phyloP scores from a whole-genome alignment of 2,797 vertebrate species.

The Lateolabrax maculatus region DNA sequence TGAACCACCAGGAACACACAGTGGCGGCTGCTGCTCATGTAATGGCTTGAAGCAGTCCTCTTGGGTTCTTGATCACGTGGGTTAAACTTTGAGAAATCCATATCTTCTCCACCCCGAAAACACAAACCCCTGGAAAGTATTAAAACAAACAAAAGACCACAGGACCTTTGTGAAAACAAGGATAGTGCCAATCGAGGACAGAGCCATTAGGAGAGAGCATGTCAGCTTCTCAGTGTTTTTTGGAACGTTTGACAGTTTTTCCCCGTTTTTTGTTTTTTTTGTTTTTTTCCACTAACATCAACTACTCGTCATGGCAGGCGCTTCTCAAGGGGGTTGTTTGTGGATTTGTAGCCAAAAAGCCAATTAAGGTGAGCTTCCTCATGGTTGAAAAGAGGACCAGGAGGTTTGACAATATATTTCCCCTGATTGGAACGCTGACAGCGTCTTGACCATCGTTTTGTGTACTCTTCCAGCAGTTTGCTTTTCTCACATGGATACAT shows the following conservation, averaged over 20 bases:
- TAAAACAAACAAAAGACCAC: conserved; percentile 73
- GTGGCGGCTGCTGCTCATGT: conserved; percentile 39
- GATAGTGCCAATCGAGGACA: conserved; percentile 61
- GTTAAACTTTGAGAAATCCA: conserved; percentile 53
- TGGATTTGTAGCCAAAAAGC: conserved; percentile 49
- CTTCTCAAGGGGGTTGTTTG: conserved; percentile 38
- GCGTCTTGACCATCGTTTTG: conserved; percentile 24
- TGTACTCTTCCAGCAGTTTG: conserved; percentile 8
- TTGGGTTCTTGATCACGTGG: conserved; percentile 41
- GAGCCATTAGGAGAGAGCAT: conserved; percentile 49
- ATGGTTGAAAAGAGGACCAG: conserved; percentile 18
- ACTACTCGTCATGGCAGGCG: conserved; percentile 18
- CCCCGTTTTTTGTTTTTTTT: neutral
- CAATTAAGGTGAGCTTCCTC: conserved; percentile 52
- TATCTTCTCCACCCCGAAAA: conserved; percentile 65
- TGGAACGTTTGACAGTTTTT: conserved; percentile 24
- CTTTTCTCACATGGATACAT: conserved; percentile 46
- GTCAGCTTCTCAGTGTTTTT: conserved; percentile 34
- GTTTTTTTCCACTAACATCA: conserved; percentile 33
- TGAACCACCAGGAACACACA: conserved; percentile 49
- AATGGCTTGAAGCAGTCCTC: conserved; percentile 44
- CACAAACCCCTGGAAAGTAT: conserved; percentile 73
- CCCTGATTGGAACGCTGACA: conserved; percentile 20
- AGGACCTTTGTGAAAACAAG: conserved; percentile 74
- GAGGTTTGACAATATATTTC: conserved; percentile 15